phyloP scores from a whole-genome alignment of 2,797 vertebrate genomes.

The Chloroceryle inda region DNA sequence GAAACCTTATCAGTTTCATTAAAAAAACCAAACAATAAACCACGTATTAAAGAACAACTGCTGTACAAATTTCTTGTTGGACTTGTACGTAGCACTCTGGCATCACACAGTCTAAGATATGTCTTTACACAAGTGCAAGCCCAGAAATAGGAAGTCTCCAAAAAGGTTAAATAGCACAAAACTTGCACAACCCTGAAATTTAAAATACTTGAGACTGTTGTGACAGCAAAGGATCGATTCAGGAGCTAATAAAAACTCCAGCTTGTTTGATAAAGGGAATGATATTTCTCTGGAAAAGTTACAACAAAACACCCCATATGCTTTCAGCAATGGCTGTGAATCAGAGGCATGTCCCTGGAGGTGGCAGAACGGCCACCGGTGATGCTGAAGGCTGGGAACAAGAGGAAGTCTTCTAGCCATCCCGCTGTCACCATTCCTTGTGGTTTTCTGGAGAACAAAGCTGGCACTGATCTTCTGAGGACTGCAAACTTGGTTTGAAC shows the following conservation, averaged over 20 bases:
- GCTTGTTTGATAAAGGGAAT: background rate
- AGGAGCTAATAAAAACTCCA: background rate
- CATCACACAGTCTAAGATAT: background rate
- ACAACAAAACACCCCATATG: accelerated
- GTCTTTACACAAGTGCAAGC: background rate
- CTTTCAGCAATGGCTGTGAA: background rate
- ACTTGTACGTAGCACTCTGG: background rate
- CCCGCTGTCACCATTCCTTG: background rate
- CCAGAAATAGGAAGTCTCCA: background rate
- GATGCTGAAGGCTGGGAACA: background rate
- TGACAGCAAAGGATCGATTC: background rate
- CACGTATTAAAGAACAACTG: background rate
- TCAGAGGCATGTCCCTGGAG: background rate
- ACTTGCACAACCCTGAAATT: background rate
- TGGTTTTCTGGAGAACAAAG: accelerated
- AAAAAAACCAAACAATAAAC: background rate
- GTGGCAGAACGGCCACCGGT: background rate
- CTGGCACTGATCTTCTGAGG: background rate
- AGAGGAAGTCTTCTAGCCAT: background rate
- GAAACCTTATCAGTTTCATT: background rate
- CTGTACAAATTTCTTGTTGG: background rate
- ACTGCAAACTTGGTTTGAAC: background rate
- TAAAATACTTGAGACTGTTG: background rate
- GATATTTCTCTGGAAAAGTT: background rate
- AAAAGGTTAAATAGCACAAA: background rate